Evolutionary conservation across 2,888 invertebrate genomes (phyloP).

Genomic region (Coleophora deauratella): DNA sequence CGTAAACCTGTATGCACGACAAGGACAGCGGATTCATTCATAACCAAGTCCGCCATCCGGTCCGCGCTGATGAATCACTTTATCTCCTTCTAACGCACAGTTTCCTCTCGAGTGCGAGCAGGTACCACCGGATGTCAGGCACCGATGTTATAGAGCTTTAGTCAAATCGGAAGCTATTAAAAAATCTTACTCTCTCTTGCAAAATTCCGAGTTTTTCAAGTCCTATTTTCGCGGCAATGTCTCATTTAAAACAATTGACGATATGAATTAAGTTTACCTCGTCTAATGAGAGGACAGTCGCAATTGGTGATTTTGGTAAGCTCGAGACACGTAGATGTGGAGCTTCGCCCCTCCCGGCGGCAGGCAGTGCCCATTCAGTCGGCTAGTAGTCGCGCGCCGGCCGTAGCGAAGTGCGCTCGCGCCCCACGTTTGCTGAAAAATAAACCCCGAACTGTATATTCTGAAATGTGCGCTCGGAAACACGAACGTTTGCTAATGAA

Average conservation of each 20-base stretch:
- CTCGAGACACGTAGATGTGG: constrained; percentile 31
- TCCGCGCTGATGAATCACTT: constrained; percentile 65
- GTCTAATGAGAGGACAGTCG: constrained; percentile 51
- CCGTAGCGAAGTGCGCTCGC: constrained; percentile 68
- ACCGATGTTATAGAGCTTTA: constrained; percentile 31
- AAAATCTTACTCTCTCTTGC: constrained; percentile 23
- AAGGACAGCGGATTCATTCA: constrained; percentile 68
- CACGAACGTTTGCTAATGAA: constrained; percentile 42
- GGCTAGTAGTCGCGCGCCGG: constrained; percentile 65
- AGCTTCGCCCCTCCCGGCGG: constrained; percentile 72
- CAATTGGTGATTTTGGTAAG: constrained; percentile 68
- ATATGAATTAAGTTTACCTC: constrained; percentile 31
- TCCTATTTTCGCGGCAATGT: not conserved
- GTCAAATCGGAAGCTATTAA: constrained; percentile 60
- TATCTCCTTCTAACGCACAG: constrained; percentile 68
- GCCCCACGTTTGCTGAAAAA: constrained; percentile 39
- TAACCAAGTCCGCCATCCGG: constrained; percentile 72
- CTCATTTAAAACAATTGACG: constrained; percentile 1
- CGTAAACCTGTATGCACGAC: constrained; percentile 35
- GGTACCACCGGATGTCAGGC: constrained; percentile 65
- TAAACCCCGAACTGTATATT: constrained; percentile 29
- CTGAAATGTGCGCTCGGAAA: constrained; percentile 56
- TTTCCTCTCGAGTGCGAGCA: constrained; percentile 64
- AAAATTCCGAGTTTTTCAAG: constrained; percentile 4
- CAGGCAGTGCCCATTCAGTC: constrained; percentile 51